Conservation (phyloP, 1,140 invertebrate species). For the Lamellibrachia luymesi region DNA sequence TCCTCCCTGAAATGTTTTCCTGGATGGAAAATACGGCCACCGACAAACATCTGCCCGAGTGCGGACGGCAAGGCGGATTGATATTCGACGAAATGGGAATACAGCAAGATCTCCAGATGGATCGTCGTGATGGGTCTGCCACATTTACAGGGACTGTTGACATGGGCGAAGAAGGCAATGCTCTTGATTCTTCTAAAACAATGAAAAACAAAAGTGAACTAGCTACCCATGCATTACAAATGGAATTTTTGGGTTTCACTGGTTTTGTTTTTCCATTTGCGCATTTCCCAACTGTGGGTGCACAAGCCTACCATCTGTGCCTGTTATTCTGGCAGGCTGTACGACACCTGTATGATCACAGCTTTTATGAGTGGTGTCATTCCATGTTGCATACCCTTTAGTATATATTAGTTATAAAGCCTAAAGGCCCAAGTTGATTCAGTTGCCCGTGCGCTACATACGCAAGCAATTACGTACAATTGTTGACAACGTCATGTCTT, state of each 20-base stretch:
- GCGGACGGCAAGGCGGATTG: neutral
- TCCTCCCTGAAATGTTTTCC: no score
- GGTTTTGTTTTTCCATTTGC: neutral
- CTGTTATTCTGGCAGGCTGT: neutral
- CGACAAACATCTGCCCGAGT: neutral
- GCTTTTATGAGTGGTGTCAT: neutral
- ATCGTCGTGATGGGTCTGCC: neutral
- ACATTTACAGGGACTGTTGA: neutral
- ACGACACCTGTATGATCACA: neutral
- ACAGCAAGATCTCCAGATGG: neutral
- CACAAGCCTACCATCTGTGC: neutral
- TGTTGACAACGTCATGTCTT: no score
- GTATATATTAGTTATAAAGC: no score
- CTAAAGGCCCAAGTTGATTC: no score
- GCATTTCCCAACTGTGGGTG: neutral
- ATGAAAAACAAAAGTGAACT: neutral
- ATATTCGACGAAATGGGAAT: no score
- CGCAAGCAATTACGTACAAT: no score
- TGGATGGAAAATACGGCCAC: neutral
- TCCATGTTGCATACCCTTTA: no score
- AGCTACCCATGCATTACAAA: neutral
- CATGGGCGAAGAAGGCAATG: no score
- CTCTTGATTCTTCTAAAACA: neutral
- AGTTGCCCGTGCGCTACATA: no score
- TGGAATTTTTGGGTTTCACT: no score